Evolutionary conservation across 2,797 vertebrate genomes (phyloP).

Genomic region (Phoeniculus purpureus): DNA sequence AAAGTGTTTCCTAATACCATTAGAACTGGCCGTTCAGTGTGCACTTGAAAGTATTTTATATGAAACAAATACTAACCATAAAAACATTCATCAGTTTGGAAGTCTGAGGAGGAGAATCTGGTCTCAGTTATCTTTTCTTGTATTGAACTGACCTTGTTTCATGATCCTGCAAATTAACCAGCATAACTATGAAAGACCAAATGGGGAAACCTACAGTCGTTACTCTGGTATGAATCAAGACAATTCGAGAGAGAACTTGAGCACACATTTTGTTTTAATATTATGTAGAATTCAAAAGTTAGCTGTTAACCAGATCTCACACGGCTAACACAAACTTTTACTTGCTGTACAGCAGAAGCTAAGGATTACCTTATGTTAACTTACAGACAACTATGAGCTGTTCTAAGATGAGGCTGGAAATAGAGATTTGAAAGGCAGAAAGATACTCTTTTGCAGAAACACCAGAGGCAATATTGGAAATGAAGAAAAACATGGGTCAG

Average conservation of each 20-base stretch:
- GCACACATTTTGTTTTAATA: neutral
- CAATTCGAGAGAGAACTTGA: neutral
- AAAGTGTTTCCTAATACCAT: neutral
- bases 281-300: neutral
- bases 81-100: neutral
- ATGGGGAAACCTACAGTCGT: neutral
- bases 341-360: neutral
- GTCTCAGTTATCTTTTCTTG: neutral
- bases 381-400: neutral
- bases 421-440: slow-evolving; percentile 2
- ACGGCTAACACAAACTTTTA: neutral
- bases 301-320: neutral
- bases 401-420: slow-evolving; percentile 1
- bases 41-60: neutral
- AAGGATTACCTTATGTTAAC: slow-evolving; percentile 47
- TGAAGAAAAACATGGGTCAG: neutral
- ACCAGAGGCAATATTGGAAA: neutral
- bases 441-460: neutral
- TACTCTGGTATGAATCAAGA: neutral
- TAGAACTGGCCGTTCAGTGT: neutral
- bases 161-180: neutral
- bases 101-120: neutral
- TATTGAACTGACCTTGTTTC: neutral
- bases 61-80: too few relatives aligned
- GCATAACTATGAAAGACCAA: neutral